Evolutionary conservation across 2,797 vertebrate species (phyloP).

Genomic region (Chelon auratus): DNA sequence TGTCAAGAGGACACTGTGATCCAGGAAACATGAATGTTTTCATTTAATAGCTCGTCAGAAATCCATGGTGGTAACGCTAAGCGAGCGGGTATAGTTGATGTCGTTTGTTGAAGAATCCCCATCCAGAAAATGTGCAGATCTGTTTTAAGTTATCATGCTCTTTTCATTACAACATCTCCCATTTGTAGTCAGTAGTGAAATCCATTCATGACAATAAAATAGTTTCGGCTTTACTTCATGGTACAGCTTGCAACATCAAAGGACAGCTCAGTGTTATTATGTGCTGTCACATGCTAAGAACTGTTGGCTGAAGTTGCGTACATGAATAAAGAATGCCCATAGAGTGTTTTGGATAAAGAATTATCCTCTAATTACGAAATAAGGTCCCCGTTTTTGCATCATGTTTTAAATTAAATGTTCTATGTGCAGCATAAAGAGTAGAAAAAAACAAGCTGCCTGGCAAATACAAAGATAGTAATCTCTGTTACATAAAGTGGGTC

Average conservation of each 20-base stretch:
- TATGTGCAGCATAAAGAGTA: neutral
- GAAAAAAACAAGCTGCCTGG: neutral
- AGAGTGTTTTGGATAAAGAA: neutral
- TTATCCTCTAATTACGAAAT: neutral
- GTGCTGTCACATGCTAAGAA: constrained; percentile 7
- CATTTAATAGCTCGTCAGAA: neutral
- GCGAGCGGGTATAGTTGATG: neutral
- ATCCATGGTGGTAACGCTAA: neutral
- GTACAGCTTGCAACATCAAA: neutral
- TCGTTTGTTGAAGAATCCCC: neutral
- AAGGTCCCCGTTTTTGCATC: constrained; percentile 9
- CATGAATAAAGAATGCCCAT: neutral
- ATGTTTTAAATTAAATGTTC: constrained; percentile 21
- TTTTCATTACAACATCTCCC: neutral
- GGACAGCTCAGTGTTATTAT: neutral
- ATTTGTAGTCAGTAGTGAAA: neutral
- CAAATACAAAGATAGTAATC: neutral
- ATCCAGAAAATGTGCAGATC: neutral
- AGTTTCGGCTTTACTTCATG: neutral
- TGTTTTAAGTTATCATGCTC: neutral
- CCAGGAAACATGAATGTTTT: neutral
- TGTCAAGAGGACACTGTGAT: neutral
- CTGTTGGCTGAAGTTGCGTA: constrained; percentile 1
- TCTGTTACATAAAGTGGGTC: neutral
- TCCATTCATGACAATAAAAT: neutral